Base-by-base conservation (phyloP, 1,140 invertebrate genomes). In the Drosophila seguyi region DNA sequence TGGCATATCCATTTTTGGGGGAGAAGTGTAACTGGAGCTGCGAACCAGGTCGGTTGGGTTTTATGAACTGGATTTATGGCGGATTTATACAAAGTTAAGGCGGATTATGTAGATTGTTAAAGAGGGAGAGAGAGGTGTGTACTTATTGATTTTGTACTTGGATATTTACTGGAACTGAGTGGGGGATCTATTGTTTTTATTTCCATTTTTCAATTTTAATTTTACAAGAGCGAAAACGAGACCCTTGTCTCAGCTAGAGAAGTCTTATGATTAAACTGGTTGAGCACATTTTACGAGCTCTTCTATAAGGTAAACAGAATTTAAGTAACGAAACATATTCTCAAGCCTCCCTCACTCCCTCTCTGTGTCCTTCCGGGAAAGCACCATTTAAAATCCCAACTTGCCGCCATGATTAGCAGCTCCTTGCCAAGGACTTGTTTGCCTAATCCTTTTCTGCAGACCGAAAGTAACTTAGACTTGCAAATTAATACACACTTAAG, bases 401-500 rank as follows among this genome's bases (percentile, higher is more conserved):
- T 47, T 34, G 18, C 61, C 47, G 53, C 11, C 36, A 58, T 48
- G 66, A 88, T 86, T 86, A 86, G 83, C 71, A 88, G 83, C 71
- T 79, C 79, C 48, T 71, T 86, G 60, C 38, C 80, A 53, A 36
- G 44, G 74, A 52, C 63, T 65, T 86, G 82, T 88, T 86, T 86
- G 84, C 56, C 83, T 88, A 86, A 86, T 86, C 82, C 82, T 63
- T 79, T 75, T 36, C 50, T 58, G 58, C 41, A 34, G 39, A 39
- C 29, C 39, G 47, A 52, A 58, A 57, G 48, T 18, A 81, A 85
- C 84, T 90, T 81, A 79, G 85, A 88, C 85, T 88, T 88, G 81
- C 85, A 88, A 88, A 88, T 88, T 88, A 88, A 88, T 90, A 81
- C 86, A 72, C 81, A 88, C 86, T 90, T 85, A 81, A 69, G 60